phyloP scores from a whole-genome alignment of 2,113 vertebrate genomes.

The Misgurnus mizolepis region DNA sequence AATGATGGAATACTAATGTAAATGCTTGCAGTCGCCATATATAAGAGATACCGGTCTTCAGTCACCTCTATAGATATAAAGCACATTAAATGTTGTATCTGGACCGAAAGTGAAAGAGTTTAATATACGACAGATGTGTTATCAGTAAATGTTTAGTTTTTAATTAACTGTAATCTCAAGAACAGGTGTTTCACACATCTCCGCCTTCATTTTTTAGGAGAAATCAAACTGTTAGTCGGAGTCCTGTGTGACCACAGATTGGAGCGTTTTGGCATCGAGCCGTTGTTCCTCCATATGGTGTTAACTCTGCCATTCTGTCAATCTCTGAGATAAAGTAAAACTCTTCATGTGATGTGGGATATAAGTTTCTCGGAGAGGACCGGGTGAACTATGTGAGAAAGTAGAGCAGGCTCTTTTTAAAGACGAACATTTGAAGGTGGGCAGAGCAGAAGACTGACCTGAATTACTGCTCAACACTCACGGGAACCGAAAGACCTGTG shows the following conservation, averaged over 20 bases:
- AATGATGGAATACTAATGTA: too few relatives aligned
- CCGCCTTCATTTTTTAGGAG: neutral
- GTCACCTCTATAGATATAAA: too few relatives aligned
- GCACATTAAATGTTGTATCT: too few relatives aligned
- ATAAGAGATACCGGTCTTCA: too few relatives aligned
- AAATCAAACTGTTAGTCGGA: neutral
- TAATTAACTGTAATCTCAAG: neutral
- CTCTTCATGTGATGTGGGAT: neutral
- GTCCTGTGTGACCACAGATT: conserved; percentile 16
- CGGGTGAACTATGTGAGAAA: neutral
- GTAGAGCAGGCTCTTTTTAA: conserved; percentile 7
- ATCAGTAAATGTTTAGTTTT: neutral
- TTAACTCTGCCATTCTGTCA: neutral
- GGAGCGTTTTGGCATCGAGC: neutral
- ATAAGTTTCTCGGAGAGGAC: neutral
- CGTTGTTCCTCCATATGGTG: conserved; percentile 8
- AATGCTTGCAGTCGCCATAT: too few relatives aligned
- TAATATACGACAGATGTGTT: neutral
- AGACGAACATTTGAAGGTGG: conserved; percentile 26
- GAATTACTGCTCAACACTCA: conserved; percentile 14
- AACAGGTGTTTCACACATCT: neutral
- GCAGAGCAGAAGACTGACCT: conserved; percentile 27
- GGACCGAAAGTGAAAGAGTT: too few relatives aligned
- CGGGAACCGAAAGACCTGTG: too few relatives aligned
- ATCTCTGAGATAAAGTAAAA: neutral